Evolutionary conservation across 2,888 invertebrate genomes (phyloP).

Genomic region (Pristionchus maxplancki): DNA sequence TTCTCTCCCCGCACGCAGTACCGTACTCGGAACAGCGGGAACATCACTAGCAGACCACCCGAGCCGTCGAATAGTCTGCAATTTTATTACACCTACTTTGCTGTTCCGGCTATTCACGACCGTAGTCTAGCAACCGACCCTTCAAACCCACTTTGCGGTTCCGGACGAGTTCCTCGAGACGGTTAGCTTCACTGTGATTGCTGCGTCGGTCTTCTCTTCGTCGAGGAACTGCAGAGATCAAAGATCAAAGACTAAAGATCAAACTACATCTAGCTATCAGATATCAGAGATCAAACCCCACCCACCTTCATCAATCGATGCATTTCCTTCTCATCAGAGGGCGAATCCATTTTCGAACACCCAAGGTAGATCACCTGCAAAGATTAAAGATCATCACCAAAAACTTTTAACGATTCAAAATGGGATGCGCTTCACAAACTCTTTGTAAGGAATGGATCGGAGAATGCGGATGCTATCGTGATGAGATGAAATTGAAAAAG

Average conservation of each 20-base stretch:
- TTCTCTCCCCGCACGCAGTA: constrained; percentile 94
- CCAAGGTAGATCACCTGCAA: constrained; percentile 71
- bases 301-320: constrained; percentile 62
- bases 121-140: not conserved
- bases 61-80: constrained; percentile 86
- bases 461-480: too few species aligned
- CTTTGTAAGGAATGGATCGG: too few species aligned
- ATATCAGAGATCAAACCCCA: not conserved
- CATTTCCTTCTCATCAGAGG: constrained; percentile 72
- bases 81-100: not conserved
- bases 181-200: constrained; percentile 90
- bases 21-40: constrained; percentile 81
- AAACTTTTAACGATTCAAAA: too few species aligned
- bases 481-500: too few species aligned
- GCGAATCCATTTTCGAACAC: constrained; percentile 72
- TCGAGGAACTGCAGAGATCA: constrained; percentile 82
- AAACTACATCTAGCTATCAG: not conserved
- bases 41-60: constrained; percentile 89
- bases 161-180: constrained; percentile 95
- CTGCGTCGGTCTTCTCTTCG: constrained; percentile 83
- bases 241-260: not conserved
- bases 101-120: not conserved
- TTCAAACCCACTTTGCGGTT: constrained; percentile 88
- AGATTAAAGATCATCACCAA: not conserved
- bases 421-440: too few species aligned